A percentile compares a stretch with the other conserved stretches of the same genome.
Conservation (phyloP, 2,888 invertebrate species). For the Acanthosepion lycidas region DNA sequence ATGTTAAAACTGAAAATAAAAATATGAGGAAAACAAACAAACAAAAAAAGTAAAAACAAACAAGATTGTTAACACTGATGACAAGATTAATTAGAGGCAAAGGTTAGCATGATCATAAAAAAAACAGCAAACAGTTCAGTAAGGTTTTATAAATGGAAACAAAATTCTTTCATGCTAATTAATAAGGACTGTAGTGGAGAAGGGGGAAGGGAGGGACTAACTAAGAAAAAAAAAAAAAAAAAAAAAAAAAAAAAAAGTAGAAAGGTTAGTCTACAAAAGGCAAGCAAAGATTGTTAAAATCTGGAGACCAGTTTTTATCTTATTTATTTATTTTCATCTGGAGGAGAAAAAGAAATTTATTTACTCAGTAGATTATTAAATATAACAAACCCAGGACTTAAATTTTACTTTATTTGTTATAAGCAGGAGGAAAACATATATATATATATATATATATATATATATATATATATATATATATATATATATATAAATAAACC, state of each 20-base stretch:
- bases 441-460: too few relatives aligned
- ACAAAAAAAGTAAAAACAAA: not conserved
- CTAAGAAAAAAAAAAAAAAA: not conserved
- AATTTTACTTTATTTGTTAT: too few relatives aligned
- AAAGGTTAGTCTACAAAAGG: not conserved
- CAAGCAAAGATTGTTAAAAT: not conserved
- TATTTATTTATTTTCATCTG: not conserved
- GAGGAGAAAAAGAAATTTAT: not conserved
- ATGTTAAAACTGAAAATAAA: not conserved
- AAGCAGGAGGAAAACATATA: too few relatives aligned
- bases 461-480: too few relatives aligned
- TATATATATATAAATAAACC: too few relatives aligned
- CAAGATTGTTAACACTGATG: not conserved
- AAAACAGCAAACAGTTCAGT: conserved; percentile 3
- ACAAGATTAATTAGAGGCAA: not conserved
- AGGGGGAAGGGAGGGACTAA: not conserved
- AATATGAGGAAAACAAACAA: not conserved
- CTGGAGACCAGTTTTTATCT: not conserved
- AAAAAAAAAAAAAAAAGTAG: not conserved
- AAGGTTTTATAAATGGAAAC: not conserved
- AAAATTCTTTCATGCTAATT: not conserved
- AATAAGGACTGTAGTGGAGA: not conserved
- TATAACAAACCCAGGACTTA: too few relatives aligned
- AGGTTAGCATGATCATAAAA: not conserved
- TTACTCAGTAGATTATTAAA: not conserved